Percentiles rank a stretch among this genome's conserved stretches.
These are phyloP conservation scores for Abramis brama DNA, from an alignment of 2,113 vertebrate genomes.

Conservation along the genomic window DNA sequence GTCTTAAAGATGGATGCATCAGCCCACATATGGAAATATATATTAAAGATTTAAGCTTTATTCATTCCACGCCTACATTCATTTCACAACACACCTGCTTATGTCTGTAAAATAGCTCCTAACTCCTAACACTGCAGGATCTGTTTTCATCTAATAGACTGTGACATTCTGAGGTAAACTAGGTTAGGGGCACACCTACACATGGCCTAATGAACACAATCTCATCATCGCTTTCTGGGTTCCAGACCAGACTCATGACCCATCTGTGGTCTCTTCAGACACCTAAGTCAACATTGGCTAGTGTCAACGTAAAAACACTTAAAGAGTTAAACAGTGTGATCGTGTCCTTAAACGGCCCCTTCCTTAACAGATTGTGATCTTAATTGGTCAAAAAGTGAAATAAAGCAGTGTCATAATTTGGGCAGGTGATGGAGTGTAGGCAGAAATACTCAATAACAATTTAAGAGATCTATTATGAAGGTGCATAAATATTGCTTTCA, in stretches of 20 bases:
- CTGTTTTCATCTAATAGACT: slow-evolving; percentile 43
- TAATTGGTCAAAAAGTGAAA: slow-evolving; percentile 34
- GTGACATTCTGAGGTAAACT: slow-evolving; percentile 38
- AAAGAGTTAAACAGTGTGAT: slow-evolving; percentile 37
- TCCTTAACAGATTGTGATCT: slow-evolving; percentile 34
- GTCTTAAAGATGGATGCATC: neutral
- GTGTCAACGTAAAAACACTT: slow-evolving; percentile 64
- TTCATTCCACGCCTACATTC: slow-evolving; percentile 1
- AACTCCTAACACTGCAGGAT: slow-evolving; percentile 8
- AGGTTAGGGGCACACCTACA: slow-evolving; percentile 41
- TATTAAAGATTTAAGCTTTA: neutral
- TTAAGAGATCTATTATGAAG: slow-evolving; percentile 30
- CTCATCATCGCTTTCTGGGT: slow-evolving; percentile 61
- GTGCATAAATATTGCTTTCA: slow-evolving; percentile 30
- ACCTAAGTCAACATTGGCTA: slow-evolving; percentile 72
- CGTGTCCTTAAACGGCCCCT: slow-evolving; percentile 19
- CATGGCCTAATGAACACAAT: slow-evolving; percentile 43
- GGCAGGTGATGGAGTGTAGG: neutral
- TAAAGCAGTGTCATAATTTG: slow-evolving; percentile 1
- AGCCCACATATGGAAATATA: neutral
- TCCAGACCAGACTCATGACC: slow-evolving; percentile 68
- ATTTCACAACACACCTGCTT: slow-evolving; percentile 25
- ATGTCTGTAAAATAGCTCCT: slow-evolving; percentile 13
- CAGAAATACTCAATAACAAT: neutral
- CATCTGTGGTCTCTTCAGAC: slow-evolving; percentile 77